Evolutionary conservation across 2,888 invertebrate genomes (phyloP).

Genomic region (Mythimna ferrago): DNA sequence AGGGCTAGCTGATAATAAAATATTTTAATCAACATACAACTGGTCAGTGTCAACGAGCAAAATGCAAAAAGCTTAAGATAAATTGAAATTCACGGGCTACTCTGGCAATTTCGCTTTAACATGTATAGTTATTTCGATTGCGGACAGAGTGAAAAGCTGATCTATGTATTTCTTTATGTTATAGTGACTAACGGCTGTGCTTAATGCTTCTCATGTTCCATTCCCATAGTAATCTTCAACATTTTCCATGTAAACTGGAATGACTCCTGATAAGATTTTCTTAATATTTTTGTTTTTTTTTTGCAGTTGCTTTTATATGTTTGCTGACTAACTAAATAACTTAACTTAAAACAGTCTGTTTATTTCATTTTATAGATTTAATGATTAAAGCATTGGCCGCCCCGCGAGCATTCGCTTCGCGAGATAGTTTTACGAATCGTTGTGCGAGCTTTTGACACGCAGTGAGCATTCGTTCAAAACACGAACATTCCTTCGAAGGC

Average conservation of each 20-base stretch:
- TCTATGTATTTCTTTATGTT: neutral
- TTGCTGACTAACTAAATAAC: slow-evolving; percentile 30
- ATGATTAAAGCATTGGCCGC: too few species aligned
- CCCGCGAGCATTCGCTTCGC: neutral
- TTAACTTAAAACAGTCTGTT: neutral
- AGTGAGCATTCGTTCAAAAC: neutral
- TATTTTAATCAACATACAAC: too few species aligned
- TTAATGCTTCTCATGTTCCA: slow-evolving; percentile 65
- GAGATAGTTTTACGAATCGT: too few species aligned
- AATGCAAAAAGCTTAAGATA: too few species aligned
- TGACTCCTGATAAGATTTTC: neutral
- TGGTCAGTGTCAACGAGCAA: too few species aligned
- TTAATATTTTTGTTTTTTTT: neutral
- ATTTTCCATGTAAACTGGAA: slow-evolving; percentile 4
- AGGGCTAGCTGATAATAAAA: too few species aligned
- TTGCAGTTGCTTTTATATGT: slow-evolving; percentile 21
- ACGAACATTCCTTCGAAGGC: too few species aligned
- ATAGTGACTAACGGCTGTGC: slow-evolving; percentile 53
- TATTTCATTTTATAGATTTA: neutral
- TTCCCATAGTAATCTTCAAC: slow-evolving; percentile 37
- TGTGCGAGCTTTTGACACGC: neutral
- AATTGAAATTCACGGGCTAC: too few species aligned
- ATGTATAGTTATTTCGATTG: too few species aligned
- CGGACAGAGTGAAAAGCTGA: neutral
- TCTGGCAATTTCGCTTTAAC: too few species aligned